These are phyloP conservation scores for Portunus trituberculatus DNA, from an alignment of 1,140 invertebrate genomes.

Conservation along the genomic window DNA sequence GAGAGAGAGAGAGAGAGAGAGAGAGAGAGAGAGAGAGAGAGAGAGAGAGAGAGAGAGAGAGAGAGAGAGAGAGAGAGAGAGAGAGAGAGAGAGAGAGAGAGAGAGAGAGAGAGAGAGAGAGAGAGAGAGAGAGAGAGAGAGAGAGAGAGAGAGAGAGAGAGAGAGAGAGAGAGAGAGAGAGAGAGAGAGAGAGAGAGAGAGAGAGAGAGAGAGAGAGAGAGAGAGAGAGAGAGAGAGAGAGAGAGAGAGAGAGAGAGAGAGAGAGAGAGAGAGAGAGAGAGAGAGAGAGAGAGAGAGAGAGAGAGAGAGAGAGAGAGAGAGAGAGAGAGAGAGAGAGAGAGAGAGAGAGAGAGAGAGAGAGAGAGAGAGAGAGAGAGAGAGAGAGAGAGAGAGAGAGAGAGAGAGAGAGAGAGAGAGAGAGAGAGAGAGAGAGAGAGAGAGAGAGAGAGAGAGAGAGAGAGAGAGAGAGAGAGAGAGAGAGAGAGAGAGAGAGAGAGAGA, in stretches of 20 bases:
- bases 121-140: no score
- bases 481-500: conserved; percentile 25
- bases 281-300: conserved; percentile 26
- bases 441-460: conserved; percentile 59
- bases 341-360: conserved; percentile 58
- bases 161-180: no score
- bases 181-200: no score
- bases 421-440: conserved; percentile 33
- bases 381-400: conserved; percentile 50
- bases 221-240: no score
- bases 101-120: no score
- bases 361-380: conserved; percentile 58
- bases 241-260: no score
- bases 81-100: no score
- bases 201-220: no score
- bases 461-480: conserved; percentile 62
- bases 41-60: conserved; percentile 50
- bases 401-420: conserved; percentile 54
- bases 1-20: conserved; percentile 51
- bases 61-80: not conserved
- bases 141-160: no score
- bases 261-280: conserved; percentile 27
- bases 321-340: not conserved
- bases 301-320: not conserved
- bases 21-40: conserved; percentile 51